phyloP scores from a whole-genome alignment of 2,113 vertebrate genomes.

The Gallinago undulata region DNA sequence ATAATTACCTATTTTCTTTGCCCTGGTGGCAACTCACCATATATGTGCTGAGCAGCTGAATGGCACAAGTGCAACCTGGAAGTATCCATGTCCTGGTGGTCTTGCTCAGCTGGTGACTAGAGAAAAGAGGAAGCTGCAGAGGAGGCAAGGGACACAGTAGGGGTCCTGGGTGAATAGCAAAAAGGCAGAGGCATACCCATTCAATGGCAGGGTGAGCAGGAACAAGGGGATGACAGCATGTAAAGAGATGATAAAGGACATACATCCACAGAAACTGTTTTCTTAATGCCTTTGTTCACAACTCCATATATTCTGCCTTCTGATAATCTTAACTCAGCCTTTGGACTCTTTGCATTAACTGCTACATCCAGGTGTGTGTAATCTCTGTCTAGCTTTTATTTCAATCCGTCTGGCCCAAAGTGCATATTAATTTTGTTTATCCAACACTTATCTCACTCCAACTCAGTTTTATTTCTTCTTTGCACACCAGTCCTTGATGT shows the following conservation, averaged over 20 bases:
- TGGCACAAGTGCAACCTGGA: not conserved
- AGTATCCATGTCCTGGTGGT: accelerated
- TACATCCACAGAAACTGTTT: not conserved
- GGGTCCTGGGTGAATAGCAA: not conserved
- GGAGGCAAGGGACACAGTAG: accelerated
- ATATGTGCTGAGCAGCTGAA: not conserved
- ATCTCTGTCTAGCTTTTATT: not conserved
- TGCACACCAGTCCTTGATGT: not conserved
- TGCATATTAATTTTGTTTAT: not conserved
- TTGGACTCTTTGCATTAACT: not conserved
- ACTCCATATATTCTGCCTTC: not conserved
- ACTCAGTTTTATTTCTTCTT: not conserved
- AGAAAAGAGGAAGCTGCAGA: not conserved
- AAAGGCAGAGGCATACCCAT: not conserved
- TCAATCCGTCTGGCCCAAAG: not conserved
- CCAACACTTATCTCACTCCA: not conserved
- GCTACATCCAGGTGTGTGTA: not conserved
- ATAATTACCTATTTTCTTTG: not conserved
- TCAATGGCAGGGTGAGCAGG: not conserved
- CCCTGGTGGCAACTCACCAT: not conserved
- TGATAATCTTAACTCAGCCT: not conserved
- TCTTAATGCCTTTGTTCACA: not conserved
- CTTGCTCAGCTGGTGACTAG: not conserved
- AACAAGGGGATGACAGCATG: not conserved
- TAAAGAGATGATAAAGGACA: not conserved